Conservation (phyloP, 2,113 vertebrate genomes). For the Notothenia rossii region DNA sequence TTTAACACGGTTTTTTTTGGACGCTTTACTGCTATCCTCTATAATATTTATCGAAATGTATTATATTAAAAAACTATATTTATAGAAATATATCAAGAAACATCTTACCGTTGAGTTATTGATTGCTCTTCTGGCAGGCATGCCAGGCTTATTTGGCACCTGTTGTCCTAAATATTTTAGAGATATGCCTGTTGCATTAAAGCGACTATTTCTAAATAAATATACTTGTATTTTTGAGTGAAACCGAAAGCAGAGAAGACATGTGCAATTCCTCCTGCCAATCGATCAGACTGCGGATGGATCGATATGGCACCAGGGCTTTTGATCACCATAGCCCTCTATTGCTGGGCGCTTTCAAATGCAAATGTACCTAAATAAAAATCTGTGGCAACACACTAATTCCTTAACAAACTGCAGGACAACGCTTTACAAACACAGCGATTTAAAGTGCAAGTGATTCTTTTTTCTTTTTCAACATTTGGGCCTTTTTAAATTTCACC, state of each 20-base stretch:
- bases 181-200: slow-evolving; percentile 19
- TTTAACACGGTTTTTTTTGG: neutral
- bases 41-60: neutral
- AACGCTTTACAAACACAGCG: slow-evolving; percentile 75
- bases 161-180: slow-evolving; percentile 55
- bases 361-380: slow-evolving; percentile 83
- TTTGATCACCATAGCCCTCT: slow-evolving; percentile 81
- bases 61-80: neutral
- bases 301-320: slow-evolving; percentile 81
- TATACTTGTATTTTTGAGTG: slow-evolving; percentile 54
- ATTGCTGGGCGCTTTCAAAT: slow-evolving; percentile 79
- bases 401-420: slow-evolving; percentile 80
- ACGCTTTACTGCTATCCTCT: neutral
- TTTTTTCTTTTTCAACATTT: slow-evolving; percentile 15
- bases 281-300: slow-evolving; percentile 84
- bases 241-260: slow-evolving; percentile 59
- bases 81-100: neutral
- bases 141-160: slow-evolving; percentile 48
- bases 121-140: slow-evolving; percentile 1
- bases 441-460: slow-evolving; percentile 48
- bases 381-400: slow-evolving; percentile 82
- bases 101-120: slow-evolving; percentile 30
- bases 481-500: slow-evolving; percentile 38
- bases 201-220: slow-evolving; percentile 16
- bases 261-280: slow-evolving; percentile 70